Percentiles rank a stretch among this genome's conserved stretches.
These are phyloP conservation scores for Hestina assimilis DNA, from an alignment of 1,140 invertebrate genomes.

Conservation along the genomic window DNA sequence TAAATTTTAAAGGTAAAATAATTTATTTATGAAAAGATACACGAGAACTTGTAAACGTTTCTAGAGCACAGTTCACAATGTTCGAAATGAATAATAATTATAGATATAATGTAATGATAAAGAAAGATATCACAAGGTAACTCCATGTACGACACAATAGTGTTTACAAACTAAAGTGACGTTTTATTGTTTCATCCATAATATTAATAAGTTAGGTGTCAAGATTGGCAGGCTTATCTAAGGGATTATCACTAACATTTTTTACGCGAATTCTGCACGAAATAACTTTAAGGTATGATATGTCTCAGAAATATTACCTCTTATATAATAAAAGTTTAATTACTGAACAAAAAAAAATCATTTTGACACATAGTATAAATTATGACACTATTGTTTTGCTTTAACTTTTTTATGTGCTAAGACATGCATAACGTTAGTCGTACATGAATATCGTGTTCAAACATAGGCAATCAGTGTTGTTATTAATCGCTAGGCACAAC, in stretches of 20 bases:
- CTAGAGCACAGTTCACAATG: constrained; percentile 46
- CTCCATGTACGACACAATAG: constrained; percentile 40
- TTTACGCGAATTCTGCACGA: too few species aligned
- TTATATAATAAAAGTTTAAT: too few species aligned
- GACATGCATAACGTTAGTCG: constrained; percentile 25
- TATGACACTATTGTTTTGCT: too few species aligned
- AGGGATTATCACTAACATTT: neutral
- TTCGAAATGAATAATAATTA: constrained; percentile 58
- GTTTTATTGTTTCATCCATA: constrained; percentile 14
- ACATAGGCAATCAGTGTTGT: constrained; percentile 17
- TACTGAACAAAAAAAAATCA: too few species aligned
- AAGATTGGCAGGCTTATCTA: constrained; percentile 9
- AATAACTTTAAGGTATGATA: too few species aligned
- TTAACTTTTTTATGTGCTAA: too few species aligned
- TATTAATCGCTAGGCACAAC: constrained; percentile 32
- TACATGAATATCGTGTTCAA: neutral
- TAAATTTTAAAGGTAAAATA: constrained; percentile 11
- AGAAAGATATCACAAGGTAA: constrained; percentile 60
- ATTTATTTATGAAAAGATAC: constrained; percentile 20
- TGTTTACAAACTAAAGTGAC: constrained; percentile 18
- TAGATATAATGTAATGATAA: constrained; percentile 71
- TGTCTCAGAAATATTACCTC: too few species aligned
- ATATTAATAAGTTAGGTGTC: constrained; percentile 7
- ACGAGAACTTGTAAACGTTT: constrained; percentile 49
- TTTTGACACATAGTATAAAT: too few species aligned